Percentiles rank a stretch among this genome's conserved stretches.
Evolutionary conservation across 2,888 invertebrate species (phyloP).

Genomic region (Sinodicranocentrus sp.): DNA sequence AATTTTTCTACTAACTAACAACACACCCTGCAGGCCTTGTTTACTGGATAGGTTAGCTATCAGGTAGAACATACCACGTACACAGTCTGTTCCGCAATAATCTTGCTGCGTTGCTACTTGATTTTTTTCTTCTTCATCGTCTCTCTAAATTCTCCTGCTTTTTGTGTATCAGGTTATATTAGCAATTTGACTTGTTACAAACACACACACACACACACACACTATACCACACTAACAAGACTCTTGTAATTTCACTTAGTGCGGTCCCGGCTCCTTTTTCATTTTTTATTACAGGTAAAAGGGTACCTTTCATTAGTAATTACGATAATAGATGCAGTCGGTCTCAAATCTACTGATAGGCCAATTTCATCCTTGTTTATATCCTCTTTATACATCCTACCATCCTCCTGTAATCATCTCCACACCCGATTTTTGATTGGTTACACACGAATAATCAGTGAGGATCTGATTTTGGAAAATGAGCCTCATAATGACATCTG

Average conservation of each 20-base stretch:
- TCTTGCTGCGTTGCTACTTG: constrained; percentile 14
- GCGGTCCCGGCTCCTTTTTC: constrained; percentile 49
- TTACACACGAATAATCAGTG: constrained; percentile 71
- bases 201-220: too few species aligned
- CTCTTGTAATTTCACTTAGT: constrained; percentile 62
- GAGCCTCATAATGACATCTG: constrained; percentile 52
- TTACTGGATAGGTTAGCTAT: constrained; percentile 38
- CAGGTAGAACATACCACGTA: too few species aligned
- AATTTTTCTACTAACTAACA: constrained; percentile 50
- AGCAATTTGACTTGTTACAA: constrained; percentile 63
- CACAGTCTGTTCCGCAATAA: constrained; percentile 20
- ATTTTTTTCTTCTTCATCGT: too few species aligned
- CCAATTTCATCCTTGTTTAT: constrained; percentile 64
- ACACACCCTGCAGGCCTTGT: constrained; percentile 50
- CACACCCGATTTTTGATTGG: constrained; percentile 74
- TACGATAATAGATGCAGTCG: constrained; percentile 64
- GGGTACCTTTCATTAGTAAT: constrained; percentile 69
- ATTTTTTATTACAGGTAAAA: constrained; percentile 58
- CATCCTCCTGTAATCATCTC: constrained; percentile 72
- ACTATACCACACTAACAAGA: constrained; percentile 62
- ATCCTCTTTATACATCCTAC: constrained; percentile 7
- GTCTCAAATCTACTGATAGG: constrained; percentile 61
- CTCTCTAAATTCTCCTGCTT: neutral
- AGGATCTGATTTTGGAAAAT: constrained; percentile 55
- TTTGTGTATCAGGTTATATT: constrained; percentile 28